Conservation (phyloP, 1,140 invertebrate genomes). For the Panagrolaimus sp. region DNA sequence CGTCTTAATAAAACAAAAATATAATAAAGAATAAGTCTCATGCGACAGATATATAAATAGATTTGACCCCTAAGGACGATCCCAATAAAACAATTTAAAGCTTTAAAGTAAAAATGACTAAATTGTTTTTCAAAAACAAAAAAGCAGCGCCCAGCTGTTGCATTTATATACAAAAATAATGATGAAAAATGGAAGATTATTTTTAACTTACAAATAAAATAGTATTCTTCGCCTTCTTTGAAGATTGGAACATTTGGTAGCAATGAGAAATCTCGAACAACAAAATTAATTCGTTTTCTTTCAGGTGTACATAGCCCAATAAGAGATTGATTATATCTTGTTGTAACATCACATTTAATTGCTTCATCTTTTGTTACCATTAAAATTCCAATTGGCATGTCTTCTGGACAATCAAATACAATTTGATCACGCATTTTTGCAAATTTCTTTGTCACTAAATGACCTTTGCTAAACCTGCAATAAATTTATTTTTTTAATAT, state of each 20-base stretch:
- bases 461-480: slow-evolving; percentile 11
- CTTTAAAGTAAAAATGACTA: not conserved
- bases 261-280: slow-evolving; percentile 9
- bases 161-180: too few species aligned
- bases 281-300: slow-evolving; percentile 4
- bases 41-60: not conserved
- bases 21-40: not conserved
- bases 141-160: not conserved
- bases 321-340: not conserved
- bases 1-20: not conserved
- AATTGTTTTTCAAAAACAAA: not conserved
- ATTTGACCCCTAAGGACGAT: not conserved
- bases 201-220: slow-evolving; percentile 3
- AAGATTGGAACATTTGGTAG: slow-evolving; percentile 11
- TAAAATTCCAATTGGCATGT: slow-evolving; percentile 1
- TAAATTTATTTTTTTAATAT: not conserved
- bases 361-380: slow-evolving; percentile 5
- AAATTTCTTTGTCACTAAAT: slow-evolving; percentile 11
- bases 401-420: slow-evolving; percentile 6
- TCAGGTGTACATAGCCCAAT: slow-evolving; percentile 2
- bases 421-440: slow-evolving; percentile 7
- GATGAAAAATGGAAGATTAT: not conserved
- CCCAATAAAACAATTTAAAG: slow-evolving; percentile 6
- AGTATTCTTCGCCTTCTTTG: slow-evolving; percentile 14
- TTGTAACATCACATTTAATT: slow-evolving; percentile 10